phyloP scores from a whole-genome alignment of 2,888 invertebrate genomes.

The Panopea generosa region DNA sequence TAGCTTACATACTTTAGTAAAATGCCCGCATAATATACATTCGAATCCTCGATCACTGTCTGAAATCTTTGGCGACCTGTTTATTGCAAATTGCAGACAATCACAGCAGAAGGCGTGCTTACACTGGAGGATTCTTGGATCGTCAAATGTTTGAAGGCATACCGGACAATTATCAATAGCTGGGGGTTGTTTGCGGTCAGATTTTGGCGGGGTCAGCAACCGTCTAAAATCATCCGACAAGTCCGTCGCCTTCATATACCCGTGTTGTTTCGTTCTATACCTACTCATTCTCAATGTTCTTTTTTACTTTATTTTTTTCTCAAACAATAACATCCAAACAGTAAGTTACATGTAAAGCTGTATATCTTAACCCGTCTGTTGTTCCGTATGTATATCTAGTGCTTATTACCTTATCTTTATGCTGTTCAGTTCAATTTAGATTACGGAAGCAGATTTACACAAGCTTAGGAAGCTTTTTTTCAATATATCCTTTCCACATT shows the following conservation, averaged over 20 bases:
- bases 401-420: no score
- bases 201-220: constrained; percentile 10
- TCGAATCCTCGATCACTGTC: constrained; percentile 42
- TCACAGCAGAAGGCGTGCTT: constrained; percentile 36
- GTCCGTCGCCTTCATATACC: constrained; percentile 33
- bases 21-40: constrained; percentile 47
- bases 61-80: constrained; percentile 9
- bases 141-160: constrained; percentile 32
- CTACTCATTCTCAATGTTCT: no score
- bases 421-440: no score
- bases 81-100: constrained; percentile 43
- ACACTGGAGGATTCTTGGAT: constrained; percentile 33
- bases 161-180: constrained; percentile 32
- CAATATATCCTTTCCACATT: no score
- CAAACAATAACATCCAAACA: no score
- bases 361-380: no score
- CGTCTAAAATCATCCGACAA: constrained; percentile 44
- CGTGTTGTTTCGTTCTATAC: no score
- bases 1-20: constrained; percentile 31
- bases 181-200: background rate
- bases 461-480: no score
- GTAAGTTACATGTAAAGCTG: no score
- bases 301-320: no score
- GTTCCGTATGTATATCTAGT: no score
- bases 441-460: no score